Conservation (phyloP, 2,797 vertebrate species). For the Anguilla obscura region DNA sequence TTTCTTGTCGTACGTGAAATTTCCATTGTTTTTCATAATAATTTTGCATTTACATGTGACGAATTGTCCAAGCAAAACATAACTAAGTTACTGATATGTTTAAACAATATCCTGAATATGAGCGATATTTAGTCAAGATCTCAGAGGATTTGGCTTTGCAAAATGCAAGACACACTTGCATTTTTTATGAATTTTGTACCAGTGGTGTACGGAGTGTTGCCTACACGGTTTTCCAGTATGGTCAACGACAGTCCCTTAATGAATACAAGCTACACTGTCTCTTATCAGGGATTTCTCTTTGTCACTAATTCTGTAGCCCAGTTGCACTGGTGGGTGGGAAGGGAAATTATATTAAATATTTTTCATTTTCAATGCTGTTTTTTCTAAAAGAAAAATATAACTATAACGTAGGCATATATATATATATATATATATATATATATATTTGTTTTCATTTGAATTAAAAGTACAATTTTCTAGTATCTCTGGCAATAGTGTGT, state of each 20-base stretch:
- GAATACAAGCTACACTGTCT: neutral
- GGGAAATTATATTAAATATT: neutral
- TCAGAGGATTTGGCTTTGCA: neutral
- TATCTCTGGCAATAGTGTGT: neutral
- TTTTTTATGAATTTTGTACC: neutral
- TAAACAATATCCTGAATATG: neutral
- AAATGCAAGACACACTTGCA: neutral
- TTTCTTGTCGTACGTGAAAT: neutral
- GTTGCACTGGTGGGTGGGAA: neutral
- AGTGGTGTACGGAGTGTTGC: neutral
- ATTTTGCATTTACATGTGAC: neutral
- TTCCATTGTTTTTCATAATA: neutral
- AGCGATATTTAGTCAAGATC: neutral
- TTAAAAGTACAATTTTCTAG: neutral
- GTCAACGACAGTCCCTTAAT: neutral
- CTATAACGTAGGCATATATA: neutral
- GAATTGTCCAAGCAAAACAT: neutral
- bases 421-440: no score
- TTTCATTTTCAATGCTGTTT: neutral
- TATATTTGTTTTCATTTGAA: neutral
- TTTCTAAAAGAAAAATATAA: neutral
- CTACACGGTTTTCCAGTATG: neutral
- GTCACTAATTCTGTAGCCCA: neutral
- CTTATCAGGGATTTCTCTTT: neutral
- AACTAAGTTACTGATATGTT: neutral